phyloP scores from a whole-genome alignment of 2,797 vertebrate genomes.

The Aselliscus stoliczkanus region DNA sequence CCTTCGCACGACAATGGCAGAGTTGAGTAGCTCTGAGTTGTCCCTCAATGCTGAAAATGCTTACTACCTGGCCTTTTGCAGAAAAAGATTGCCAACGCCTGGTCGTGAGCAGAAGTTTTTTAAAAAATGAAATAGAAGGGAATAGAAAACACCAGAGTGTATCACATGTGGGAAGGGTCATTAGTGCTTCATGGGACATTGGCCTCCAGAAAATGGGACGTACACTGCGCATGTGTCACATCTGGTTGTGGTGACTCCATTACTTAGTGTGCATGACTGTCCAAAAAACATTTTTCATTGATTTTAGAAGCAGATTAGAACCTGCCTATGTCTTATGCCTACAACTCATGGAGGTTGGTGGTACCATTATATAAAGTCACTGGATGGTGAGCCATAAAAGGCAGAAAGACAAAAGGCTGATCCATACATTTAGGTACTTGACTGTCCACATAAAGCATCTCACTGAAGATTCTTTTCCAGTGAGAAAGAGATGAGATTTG shows the following conservation, averaged over 20 bases:
- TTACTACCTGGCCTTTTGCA: neutral
- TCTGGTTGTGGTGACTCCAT: neutral
- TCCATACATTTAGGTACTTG: neutral
- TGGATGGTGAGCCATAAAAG: neutral
- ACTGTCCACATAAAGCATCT: neutral
- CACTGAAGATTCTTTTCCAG: neutral
- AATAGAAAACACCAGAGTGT: neutral
- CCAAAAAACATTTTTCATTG: neutral
- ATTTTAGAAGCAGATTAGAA: neutral
- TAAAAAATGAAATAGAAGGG: neutral
- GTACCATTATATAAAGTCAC: neutral
- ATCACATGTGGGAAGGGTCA: neutral
- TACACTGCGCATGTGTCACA: rapidly evolving
- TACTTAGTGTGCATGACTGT: neutral
- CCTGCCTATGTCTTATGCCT: neutral
- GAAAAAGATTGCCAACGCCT: neutral
- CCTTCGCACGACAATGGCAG: neutral
- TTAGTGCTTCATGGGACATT: neutral
- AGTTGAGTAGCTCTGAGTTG: neutral
- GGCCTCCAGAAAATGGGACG: neutral
- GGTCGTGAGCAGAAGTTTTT: neutral
- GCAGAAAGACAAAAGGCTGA: neutral
- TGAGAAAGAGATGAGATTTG: neutral
- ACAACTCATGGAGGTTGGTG: neutral
- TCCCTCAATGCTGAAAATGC: neutral